Evolutionary conservation across 2,888 invertebrate genomes (phyloP).

Genomic region (Drosophila neotestacea): DNA sequence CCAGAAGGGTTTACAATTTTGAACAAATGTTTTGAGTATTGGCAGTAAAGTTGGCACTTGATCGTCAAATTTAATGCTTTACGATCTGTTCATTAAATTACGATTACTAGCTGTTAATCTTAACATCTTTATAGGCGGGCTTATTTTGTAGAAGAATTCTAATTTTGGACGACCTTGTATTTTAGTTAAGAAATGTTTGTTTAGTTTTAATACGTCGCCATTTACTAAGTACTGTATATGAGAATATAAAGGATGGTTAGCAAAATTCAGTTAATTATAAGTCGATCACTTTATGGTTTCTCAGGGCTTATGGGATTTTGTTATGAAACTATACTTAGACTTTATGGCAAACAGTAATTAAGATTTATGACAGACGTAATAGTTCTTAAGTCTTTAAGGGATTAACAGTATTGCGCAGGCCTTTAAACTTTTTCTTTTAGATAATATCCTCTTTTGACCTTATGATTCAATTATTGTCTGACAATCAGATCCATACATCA

Average conservation of each 20-base stretch:
- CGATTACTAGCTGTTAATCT: constrained; percentile 46
- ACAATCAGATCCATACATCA: constrained; percentile 43
- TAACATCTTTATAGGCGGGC: constrained; percentile 44
- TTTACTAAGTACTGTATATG: constrained; percentile 9
- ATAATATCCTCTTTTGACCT: background rate
- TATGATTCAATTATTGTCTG: constrained; percentile 43
- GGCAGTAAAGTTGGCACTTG: constrained; percentile 17
- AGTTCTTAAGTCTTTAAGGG: constrained; percentile 1
- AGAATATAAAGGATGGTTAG: background rate
- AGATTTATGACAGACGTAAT: constrained; percentile 27
- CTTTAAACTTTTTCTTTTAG: background rate
- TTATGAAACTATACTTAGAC: constrained; percentile 23
- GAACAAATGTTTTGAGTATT: constrained; percentile 8
- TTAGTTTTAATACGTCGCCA: constrained; percentile 22
- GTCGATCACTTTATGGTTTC: constrained; percentile 28
- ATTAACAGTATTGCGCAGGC: constrained; percentile 15
- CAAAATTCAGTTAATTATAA: constrained; percentile 3
- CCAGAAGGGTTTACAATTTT: background rate
- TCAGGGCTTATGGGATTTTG: constrained; percentile 32
- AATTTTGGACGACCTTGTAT: constrained; percentile 28
- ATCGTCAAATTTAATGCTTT: constrained; percentile 20
- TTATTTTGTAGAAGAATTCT: constrained; percentile 25
- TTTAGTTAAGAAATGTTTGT: constrained; percentile 6
- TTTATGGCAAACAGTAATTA: constrained; percentile 22
- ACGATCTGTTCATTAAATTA: constrained; percentile 34